A percentile compares a stretch with the other conserved stretches of the same genome.
phyloP scores from a whole-genome alignment of 2,113 vertebrate species.

The Uropsilus gracilis region DNA sequence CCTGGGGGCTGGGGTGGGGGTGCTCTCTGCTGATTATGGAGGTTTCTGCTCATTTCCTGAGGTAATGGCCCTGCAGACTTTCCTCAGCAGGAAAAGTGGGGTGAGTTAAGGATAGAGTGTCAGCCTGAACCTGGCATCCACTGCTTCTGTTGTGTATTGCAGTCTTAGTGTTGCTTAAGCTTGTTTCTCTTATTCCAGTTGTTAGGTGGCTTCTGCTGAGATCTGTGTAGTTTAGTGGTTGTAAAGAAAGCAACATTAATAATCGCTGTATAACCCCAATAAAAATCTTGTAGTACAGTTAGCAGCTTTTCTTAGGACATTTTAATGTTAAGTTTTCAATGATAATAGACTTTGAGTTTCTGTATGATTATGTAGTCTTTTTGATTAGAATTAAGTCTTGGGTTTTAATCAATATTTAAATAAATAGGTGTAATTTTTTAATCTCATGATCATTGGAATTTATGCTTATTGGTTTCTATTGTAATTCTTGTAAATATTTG shows the following conservation, averaged over 20 bases:
- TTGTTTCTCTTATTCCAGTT: conserved; percentile 66
- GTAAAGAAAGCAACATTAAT: conserved; percentile 36
- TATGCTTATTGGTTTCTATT: conserved; percentile 27
- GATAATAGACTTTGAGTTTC: conserved; percentile 59
- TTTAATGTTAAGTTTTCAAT: conserved; percentile 57
- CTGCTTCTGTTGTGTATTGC: conserved; percentile 64
- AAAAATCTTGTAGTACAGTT: conserved; percentile 6
- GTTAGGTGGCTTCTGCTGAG: conserved; percentile 49
- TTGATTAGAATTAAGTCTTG: conserved; percentile 41
- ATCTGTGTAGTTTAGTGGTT: conserved; percentile 39
- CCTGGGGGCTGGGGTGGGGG: background rate
- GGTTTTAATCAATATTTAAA: conserved; percentile 45
- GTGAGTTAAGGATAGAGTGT: conserved; percentile 68
- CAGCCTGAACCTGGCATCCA: conserved; percentile 62
- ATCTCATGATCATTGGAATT: conserved; percentile 1
- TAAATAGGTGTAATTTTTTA: background rate
- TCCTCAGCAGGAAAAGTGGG: conserved; percentile 56
- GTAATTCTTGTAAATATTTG: conserved; percentile 25
- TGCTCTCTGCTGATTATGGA: conserved; percentile 50
- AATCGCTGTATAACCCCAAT: conserved; percentile 12
- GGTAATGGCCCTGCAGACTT: conserved; percentile 56
- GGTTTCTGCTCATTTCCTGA: conserved; percentile 61
- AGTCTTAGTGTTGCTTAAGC: conserved; percentile 65
- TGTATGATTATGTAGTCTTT: conserved; percentile 32
- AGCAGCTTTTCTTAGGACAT: conserved; percentile 56